Evolutionary conservation across 2,888 invertebrate species (phyloP), one percentile per base, ranked within the genome.

Genomic region (Drosophila paramelanica): DNA sequence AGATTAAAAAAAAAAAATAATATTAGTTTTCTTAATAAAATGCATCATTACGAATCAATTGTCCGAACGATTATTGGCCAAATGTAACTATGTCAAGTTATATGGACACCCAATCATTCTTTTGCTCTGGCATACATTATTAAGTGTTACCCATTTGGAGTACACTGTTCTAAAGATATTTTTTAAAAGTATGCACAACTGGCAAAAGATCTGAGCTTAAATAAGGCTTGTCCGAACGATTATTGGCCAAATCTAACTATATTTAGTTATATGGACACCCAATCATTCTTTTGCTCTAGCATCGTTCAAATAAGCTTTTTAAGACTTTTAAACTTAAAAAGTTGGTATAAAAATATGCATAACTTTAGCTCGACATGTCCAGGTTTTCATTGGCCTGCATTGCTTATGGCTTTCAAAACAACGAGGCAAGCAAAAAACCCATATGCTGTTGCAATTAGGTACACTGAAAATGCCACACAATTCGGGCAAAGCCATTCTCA

Each of bases 371-470:
- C 11, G 27, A 13, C 2, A 23, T 88, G 90, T 91, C 53, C 75
- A 74, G 87, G 81, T 83, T 76, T 84, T 89, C 88, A 91, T 91
- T 91, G 90, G 90, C 91, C 91, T 88, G 38, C 73, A 71, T 66
- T 81, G 78, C 81, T 81, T 76, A 81, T 79, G 27, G 20, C 23
- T 57, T 61, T 67, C 27, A 56, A 67, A 67, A 83, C 79, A 85
- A 75, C 72, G 67, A 90, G 91, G 91, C 91, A 91, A 90, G 91
- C 91, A 91, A 91, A 90, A 90, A 85, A 79, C 82, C 84, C 64
- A 79, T 41, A 80, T 84, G 69, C 66, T 91, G 43, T 90, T 71
- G 91, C 91, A 90, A 89, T 77, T 82, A 76, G 50, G 81, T 86
- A 88, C 89, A 83, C 55, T 43, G 69, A 67, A 55, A 72, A 53